These are phyloP conservation scores for Lasius fuliginosus DNA, from an alignment of 2,888 invertebrate species.

Conservation along the genomic window DNA sequence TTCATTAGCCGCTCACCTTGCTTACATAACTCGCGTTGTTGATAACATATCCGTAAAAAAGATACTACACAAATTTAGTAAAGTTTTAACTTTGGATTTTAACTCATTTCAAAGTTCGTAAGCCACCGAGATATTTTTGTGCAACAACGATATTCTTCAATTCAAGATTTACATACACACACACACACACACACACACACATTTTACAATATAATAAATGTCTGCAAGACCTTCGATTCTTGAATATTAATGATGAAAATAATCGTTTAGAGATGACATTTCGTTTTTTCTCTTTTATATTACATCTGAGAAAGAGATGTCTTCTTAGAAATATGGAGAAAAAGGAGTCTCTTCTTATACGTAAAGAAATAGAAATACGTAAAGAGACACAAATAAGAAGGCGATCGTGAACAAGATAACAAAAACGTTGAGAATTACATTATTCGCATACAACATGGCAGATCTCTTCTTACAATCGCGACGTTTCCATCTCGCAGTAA, in stretches of 20 bases:
- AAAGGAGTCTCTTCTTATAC: neutral
- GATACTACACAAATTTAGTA: neutral
- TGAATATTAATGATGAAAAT: neutral
- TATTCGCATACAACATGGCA: conserved; percentile 7
- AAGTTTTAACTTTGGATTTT: conserved; percentile 9
- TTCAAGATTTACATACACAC: neutral
- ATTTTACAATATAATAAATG: conserved; percentile 4
- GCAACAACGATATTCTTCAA: neutral
- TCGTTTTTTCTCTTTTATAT: neutral
- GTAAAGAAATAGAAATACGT: neutral
- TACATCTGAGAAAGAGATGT: neutral
- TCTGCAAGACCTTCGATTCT: neutral
- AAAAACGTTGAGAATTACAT: conserved; percentile 30
- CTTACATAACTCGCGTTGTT: neutral
- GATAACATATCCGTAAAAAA: neutral
- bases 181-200: neutral
- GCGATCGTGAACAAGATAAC: neutral
- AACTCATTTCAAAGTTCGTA: conserved; percentile 23
- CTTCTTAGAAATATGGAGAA: neutral
- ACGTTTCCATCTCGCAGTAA: conserved; percentile 24
- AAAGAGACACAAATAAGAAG: neutral
- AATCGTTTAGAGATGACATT: conserved; percentile 3
- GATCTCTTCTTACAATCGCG: conserved; percentile 3
- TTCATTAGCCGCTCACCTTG: conserved; percentile 27
- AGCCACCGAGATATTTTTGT: conserved; percentile 21